Evolutionary conservation across 2,888 invertebrate species (phyloP).

Genomic region (Cheilosia variabilis): DNA sequence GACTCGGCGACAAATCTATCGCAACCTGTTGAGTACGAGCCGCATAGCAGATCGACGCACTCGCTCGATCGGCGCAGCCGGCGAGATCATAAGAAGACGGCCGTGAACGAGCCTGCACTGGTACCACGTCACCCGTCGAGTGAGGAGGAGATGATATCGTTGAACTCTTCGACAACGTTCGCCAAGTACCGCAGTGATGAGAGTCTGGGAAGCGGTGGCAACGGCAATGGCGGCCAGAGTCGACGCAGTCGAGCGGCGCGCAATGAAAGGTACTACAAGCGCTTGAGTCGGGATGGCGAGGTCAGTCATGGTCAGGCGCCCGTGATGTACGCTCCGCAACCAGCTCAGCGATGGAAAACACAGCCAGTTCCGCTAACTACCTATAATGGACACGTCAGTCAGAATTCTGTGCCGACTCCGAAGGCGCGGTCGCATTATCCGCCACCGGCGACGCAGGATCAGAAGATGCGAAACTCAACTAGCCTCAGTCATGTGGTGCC

Average conservation of each 20-base stretch:
- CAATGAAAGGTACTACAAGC: conserved; percentile 91
- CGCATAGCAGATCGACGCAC: conserved; percentile 78
- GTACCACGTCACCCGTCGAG: conserved; percentile 78
- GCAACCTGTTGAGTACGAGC: conserved; percentile 52
- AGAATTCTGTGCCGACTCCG: conserved; percentile 1
- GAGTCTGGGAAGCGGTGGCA: conserved; percentile 86
- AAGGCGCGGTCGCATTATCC: conserved; percentile 59
- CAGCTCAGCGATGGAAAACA: conserved; percentile 84
- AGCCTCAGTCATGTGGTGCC: conserved; percentile 79
- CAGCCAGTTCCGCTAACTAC: conserved; percentile 84
- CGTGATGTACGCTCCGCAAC: conserved; percentile 80
- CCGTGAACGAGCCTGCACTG: conserved; percentile 30
- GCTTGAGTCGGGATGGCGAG: conserved; percentile 89
- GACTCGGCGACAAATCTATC: conserved; percentile 55
- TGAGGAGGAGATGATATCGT: conserved; percentile 85
- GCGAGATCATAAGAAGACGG: conserved; percentile 52
- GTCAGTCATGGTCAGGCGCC: conserved; percentile 81
- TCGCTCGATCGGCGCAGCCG: conserved; percentile 80
- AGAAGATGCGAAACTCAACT: conserved; percentile 77
- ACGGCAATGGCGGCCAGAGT: conserved; percentile 84
- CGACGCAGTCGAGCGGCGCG: conserved; percentile 89
- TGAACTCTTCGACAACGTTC: conserved; percentile 88
- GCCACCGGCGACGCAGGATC: conserved; percentile 48
- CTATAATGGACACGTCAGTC: conserved; percentile 77
- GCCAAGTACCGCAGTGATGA: conserved; percentile 89